A percentile compares a stretch with the other conserved stretches of the same genome.
phyloP scores from a whole-genome alignment of 2,113 vertebrate genomes.

The Poeciliopsis prolifica region DNA sequence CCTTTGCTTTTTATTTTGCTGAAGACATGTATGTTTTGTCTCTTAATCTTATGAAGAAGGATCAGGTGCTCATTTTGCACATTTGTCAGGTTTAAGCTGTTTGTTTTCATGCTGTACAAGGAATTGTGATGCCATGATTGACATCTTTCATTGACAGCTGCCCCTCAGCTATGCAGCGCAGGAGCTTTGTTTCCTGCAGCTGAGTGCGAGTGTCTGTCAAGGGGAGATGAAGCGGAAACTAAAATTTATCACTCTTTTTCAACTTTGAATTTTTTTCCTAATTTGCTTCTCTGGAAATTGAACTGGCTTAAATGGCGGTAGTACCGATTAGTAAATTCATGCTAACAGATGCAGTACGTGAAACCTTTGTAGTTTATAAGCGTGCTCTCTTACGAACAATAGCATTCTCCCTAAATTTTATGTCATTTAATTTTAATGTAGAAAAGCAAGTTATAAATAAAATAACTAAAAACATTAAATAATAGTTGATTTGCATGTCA shows the following conservation, averaged over 20 bases:
- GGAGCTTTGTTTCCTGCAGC: conserved; percentile 1
- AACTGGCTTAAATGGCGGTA: not conserved
- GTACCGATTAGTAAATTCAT: not conserved
- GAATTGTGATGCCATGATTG: conserved; percentile 1
- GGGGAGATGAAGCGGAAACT: not conserved
- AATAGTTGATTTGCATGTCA: too few species aligned
- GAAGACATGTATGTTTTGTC: not conserved
- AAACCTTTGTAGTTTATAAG: too few species aligned
- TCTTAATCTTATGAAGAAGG: not conserved
- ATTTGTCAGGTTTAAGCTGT: not conserved
- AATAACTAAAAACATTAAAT: too few species aligned
- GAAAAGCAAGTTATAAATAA: too few species aligned
- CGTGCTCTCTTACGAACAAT: too few species aligned
- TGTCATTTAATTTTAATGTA: too few species aligned
- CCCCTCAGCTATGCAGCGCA: conserved; percentile 6
- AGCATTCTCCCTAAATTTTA: too few species aligned
- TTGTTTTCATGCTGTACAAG: conserved; percentile 1
- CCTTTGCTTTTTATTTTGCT: not conserved
- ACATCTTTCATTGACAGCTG: conserved; percentile 2
- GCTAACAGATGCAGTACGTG: too few species aligned
- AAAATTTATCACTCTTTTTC: not conserved
- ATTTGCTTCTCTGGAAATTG: not conserved
- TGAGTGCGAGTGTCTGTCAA: conserved; percentile 1
- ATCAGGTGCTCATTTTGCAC: not conserved
- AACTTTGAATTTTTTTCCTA: not conserved